These are phyloP conservation scores for Limnodromus scolopaceus DNA, from an alignment of 2,797 vertebrate genomes.

Conservation along the genomic window DNA sequence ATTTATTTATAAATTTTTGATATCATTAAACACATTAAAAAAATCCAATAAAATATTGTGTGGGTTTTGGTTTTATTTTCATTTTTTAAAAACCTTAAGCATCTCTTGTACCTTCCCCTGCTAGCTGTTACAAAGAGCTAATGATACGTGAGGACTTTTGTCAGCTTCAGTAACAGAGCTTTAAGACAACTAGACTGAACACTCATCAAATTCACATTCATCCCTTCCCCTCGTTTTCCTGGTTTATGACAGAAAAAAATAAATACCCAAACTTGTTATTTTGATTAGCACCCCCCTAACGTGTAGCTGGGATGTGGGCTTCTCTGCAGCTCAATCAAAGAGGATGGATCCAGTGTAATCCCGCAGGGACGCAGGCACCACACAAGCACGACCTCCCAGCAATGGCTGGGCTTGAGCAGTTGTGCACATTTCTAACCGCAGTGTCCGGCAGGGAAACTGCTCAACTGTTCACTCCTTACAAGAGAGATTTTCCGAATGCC, in stretches of 20 bases:
- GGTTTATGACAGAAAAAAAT: not conserved
- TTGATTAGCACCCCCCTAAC: not conserved
- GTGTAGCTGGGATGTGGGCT: not conserved
- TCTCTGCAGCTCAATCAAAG: not conserved
- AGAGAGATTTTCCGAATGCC: not conserved
- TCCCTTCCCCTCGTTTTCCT: not conserved
- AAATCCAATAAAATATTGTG: not conserved
- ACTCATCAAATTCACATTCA: not conserved
- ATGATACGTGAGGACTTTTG: not conserved
- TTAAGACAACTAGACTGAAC: not conserved
- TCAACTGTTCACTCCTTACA: not conserved
- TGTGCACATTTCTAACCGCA: not conserved
- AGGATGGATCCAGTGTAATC: no score
- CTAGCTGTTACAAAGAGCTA: not conserved
- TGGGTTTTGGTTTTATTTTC: not conserved
- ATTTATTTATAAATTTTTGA: not conserved
- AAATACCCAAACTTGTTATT: not conserved
- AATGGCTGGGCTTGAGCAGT: not conserved
- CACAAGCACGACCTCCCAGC: not conserved
- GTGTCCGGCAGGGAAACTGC: not conserved
- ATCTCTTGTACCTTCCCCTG: not conserved
- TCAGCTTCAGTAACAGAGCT: not conserved
- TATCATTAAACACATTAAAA: not conserved
- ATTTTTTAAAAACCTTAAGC: not conserved
- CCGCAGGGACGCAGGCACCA: fast-evolving